Evolutionary conservation across 1,140 invertebrate species (phyloP), one percentile per base, ranked within the genome.

Genomic region (Trichogramma pretiosum): DNA sequence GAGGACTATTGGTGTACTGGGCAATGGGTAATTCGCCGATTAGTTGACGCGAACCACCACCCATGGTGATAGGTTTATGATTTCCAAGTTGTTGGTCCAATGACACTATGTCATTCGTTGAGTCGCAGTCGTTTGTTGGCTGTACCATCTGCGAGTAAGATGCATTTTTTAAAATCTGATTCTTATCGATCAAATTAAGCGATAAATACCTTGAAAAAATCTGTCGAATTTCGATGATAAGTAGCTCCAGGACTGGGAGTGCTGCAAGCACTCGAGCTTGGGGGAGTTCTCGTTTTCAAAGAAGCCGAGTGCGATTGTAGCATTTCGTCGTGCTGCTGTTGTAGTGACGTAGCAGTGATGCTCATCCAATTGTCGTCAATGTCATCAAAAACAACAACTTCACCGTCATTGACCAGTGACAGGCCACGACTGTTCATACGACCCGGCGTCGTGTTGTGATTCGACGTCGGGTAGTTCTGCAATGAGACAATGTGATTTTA

Each of bases 1-100:
- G 75, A 3, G 90, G 91, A 28, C 89, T 93, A 17, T 88, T 89
- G 53, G 92, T 89, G 66, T 94, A 94, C 56, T 93, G 87, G 26
- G 87, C 87, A 57, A 92, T 91, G 11, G 87, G 87, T 54, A 92
- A 69, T 70, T 84, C 86, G 18, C 89, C 90, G 64, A 93, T 93
- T 39, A 91, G 80, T 55, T n/a, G n/a, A n/a, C n/a, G n/a, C 86
- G 79, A 10, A 40, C 10, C 18, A 18, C 11, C 23, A 17, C 23
- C 19, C 18, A 17, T 2, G 33, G 18, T 30, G 36, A 83, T 77
- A 9, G 85, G 80, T 72, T 83, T 81, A 7, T 35, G 34, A 30
- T 30, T 7, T 5, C n/a, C n/a, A n/a, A n/a, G n/a, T n/a, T n/a
- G n/a, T n/a, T n/a, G 36, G 50, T 75, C 73, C 7, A 73, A 68